Evolutionary conservation across 2,113 vertebrate species (phyloP).

Genomic region (Sialia sialis): DNA sequence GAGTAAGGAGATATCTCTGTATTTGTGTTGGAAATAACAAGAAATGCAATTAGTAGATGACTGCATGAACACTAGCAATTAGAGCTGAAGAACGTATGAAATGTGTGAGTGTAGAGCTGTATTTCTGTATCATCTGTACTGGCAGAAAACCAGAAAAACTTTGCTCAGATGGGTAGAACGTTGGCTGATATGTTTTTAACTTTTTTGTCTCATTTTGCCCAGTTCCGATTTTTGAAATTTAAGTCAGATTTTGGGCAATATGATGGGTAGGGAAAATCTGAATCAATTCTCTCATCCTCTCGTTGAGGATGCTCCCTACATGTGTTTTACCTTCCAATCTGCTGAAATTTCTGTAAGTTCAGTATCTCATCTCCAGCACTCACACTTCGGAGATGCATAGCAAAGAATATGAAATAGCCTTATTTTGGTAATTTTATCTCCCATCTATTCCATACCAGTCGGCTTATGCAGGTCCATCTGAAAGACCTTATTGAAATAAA

Average conservation of each 20-base stretch:
- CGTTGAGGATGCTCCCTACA: not conserved
- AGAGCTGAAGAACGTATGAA: not conserved
- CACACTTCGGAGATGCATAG: not conserved
- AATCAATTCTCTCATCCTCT: not conserved
- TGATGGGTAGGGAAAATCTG: not conserved
- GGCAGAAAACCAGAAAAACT: not conserved
- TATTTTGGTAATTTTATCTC: not conserved
- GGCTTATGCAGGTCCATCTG: not conserved
- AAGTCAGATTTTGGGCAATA: not conserved
- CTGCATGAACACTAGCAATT: not conserved
- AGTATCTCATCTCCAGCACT: not conserved
- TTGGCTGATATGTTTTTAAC: not conserved
- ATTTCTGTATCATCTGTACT: not conserved
- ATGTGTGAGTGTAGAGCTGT: fast-evolving
- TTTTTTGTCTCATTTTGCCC: not conserved
- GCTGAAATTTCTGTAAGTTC: not conserved
- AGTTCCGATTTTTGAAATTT: not conserved
- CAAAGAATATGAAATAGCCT: not conserved
- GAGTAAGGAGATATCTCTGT: not conserved
- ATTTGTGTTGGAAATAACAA: not conserved
- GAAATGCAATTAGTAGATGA: not conserved
- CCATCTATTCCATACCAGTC: not conserved
- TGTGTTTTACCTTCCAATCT: not conserved
- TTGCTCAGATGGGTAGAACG: not conserved
- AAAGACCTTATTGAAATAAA: not conserved